These are phyloP conservation scores for Epiblema foenella DNA, from an alignment of 2,888 invertebrate genomes.

Conservation along the genomic window DNA sequence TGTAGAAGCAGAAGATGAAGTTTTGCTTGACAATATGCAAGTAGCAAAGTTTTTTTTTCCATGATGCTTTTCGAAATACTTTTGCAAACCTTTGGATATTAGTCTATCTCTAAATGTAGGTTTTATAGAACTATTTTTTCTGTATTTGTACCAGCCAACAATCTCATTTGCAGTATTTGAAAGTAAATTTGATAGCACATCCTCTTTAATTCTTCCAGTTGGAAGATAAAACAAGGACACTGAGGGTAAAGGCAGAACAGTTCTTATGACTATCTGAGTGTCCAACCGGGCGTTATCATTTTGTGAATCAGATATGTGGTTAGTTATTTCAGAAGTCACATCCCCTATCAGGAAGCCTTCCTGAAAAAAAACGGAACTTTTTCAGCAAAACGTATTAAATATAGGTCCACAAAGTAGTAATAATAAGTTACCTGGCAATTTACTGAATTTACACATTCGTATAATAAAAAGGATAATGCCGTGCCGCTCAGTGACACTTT, in stretches of 20 bases:
- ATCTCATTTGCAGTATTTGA: slow-evolving; percentile 82
- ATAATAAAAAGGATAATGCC: slow-evolving; percentile 87
- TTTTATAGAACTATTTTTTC: slow-evolving; percentile 80
- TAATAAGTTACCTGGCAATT: slow-evolving; percentile 84
- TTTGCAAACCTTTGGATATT: slow-evolving; percentile 86
- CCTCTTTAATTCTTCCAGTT: slow-evolving; percentile 83
- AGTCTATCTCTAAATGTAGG: slow-evolving; percentile 87
- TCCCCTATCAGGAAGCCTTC: slow-evolving; percentile 88
- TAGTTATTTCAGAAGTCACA: slow-evolving; percentile 86
- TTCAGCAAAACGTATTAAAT: slow-evolving; percentile 14
- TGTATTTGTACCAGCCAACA: slow-evolving; percentile 89
- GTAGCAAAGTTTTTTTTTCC: slow-evolving; percentile 86
- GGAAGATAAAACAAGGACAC: slow-evolving; percentile 84
- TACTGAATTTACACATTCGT: slow-evolving; percentile 86
- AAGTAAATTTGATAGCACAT: slow-evolving; percentile 81
- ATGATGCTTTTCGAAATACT: slow-evolving; percentile 82
- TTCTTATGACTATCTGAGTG: slow-evolving; percentile 86
- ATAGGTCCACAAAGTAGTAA: background rate
- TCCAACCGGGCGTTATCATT: slow-evolving; percentile 86
- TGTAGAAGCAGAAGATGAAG: slow-evolving; percentile 81
- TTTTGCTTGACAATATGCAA: slow-evolving; percentile 85
- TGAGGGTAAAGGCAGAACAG: slow-evolving; percentile 85
- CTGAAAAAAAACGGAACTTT: slow-evolving; percentile 56
- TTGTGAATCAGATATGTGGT: slow-evolving; percentile 88
- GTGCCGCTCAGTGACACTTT: slow-evolving; percentile 85